phyloP scores from a whole-genome alignment of 2,113 vertebrate genomes.

The Pardalotus punctatus region DNA sequence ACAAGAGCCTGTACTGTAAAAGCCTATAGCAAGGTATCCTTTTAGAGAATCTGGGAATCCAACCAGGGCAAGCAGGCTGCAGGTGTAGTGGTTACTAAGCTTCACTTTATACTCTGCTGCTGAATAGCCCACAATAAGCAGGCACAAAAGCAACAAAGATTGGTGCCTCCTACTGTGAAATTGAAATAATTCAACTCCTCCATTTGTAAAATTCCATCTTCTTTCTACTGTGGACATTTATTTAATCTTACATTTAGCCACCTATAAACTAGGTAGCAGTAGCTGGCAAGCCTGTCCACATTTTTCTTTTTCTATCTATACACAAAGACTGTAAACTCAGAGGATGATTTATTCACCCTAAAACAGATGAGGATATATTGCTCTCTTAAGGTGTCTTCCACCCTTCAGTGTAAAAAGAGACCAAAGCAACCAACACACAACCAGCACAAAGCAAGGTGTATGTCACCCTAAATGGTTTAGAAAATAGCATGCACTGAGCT shows the following conservation, averaged over 20 bases:
- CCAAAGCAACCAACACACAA: neutral
- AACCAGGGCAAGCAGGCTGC: neutral
- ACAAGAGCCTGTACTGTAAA: neutral
- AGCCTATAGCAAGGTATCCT: neutral
- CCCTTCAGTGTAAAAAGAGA: neutral
- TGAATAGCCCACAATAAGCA: neutral
- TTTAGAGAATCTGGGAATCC: neutral
- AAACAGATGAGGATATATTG: neutral
- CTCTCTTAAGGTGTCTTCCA: neutral
- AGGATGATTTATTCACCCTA: neutral
- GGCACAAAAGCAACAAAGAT: neutral
- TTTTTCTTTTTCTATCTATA: neutral
- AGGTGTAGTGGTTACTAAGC: neutral
- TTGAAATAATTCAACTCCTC: neutral
- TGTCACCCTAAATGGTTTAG: neutral
- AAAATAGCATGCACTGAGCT: neutral
- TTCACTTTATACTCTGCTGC: neutral
- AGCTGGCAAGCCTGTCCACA: neutral
- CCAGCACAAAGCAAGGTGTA: neutral
- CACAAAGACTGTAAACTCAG: neutral
- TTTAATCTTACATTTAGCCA: neutral
- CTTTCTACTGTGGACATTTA: neutral
- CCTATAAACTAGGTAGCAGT: neutral
- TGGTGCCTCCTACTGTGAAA: neutral
- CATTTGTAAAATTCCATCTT: neutral